Evolutionary conservation across 2,113 vertebrate species (phyloP).

Genomic region (Atherinomorus stipes): DNA sequence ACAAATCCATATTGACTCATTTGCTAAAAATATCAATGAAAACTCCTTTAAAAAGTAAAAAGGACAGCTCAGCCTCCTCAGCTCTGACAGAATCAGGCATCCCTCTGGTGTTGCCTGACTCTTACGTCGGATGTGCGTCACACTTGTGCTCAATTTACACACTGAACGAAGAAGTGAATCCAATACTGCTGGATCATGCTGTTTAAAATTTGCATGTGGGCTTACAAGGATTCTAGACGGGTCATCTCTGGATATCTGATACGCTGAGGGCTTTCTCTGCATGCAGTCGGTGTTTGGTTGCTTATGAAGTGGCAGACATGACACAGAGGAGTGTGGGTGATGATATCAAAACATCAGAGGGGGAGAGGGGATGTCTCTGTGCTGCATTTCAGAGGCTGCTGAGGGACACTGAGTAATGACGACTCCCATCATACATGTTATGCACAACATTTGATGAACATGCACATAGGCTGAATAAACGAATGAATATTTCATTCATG

Average conservation of each 20-base stretch:
- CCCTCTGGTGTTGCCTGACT: conserved; percentile 48
- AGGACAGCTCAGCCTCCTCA: conserved; percentile 6
- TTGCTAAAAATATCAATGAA: neutral
- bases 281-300: conserved; percentile 58
- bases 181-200: conserved; percentile 63
- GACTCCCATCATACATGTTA: neutral
- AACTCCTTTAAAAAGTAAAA: neutral
- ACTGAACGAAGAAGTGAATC: conserved; percentile 53
- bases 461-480: too few species aligned
- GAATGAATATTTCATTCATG: too few species aligned
- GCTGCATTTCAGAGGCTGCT: neutral
- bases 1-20: neutral
- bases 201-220: conserved; percentile 54
- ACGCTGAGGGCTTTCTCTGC: conserved; percentile 48
- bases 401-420: neutral
- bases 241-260: conserved; percentile 49
- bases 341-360: conserved; percentile 54
- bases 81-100: conserved; percentile 45
- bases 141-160: conserved; percentile 69
- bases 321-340: conserved; percentile 34
- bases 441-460: neutral
- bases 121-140: conserved; percentile 71
- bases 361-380: conserved; percentile 23
- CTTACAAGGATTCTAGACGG: conserved; percentile 35
- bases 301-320: conserved; percentile 57